Base-by-base conservation (phyloP, 2,888 invertebrate genomes). In the Caenorhabditis sp. region DNA sequence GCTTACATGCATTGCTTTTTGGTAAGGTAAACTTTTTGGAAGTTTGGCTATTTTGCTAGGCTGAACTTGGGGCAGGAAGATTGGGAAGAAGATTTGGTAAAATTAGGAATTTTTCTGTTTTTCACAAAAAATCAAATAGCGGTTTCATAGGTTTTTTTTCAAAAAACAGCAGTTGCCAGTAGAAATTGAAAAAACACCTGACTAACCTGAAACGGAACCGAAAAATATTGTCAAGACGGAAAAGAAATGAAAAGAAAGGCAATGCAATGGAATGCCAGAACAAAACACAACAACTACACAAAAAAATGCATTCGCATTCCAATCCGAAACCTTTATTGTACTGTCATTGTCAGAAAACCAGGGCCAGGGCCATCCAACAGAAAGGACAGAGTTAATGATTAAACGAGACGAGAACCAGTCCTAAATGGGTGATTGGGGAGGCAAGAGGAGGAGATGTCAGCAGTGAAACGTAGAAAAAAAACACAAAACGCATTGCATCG, bases 311-410 rank as follows among this genome's bases (percentile, higher is more conserved):
- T n/a, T n/a, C n/a, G n/a, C n/a, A n/a, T 2, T 40, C 11, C 6
- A 40, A 40, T 13, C 40, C 40, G 13, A 40, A 40, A 5, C 13
- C 40, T 2, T 40, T 13, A 13, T 20, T 18, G 47, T 47, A 4
- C 47, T 20, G 47, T 18, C 40, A 6, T n/a, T n/a, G n/a, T n/a
- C n/a, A n/a, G n/a, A n/a, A n/a, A n/a, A n/a, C 40, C 40, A 53
- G 32, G 32, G 32, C 32, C 32, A 6, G 32, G 32, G n/a, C n/a
- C n/a, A n/a, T 32, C 9, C 9, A 9, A 32, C 4, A 32, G 32
- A 9, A 32, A 65, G 70, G 78, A 60, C 70, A 70, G 70, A 79
- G 78, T 79, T 71, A 79, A 79, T 79, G 78, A 71, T 65, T 65
- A 79, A 71, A 60, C 71, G 24, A 55, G 51, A 47, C 44, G 51